phyloP scores from a whole-genome alignment of 1,140 invertebrate genomes.

The Calephelis virginiensis region DNA sequence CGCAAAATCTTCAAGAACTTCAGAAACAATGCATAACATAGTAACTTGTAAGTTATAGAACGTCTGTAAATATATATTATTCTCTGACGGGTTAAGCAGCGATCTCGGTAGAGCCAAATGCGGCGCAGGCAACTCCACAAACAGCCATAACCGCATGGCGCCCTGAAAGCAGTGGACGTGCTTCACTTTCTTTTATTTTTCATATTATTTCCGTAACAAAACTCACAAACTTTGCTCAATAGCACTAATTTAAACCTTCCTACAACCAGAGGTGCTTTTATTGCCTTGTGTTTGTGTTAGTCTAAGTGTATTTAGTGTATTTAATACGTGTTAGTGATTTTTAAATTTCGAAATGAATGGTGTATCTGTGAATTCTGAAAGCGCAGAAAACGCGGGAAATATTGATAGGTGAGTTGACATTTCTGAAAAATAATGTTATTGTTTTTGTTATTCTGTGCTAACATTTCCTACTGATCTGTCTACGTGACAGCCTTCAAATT shows the following conservation, averaged over 20 bases:
- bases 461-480: too few species aligned
- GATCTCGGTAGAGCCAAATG: not conserved
- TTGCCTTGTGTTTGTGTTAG: conserved; percentile 13
- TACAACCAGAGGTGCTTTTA: conserved; percentile 5
- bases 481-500: too few species aligned
- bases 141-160: not conserved
- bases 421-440: not conserved
- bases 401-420: conserved; percentile 2
- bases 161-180: not conserved
- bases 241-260: conserved; percentile 1
- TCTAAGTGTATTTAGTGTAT: conserved; percentile 5
- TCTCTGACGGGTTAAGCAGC: not conserved
- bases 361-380: conserved; percentile 7
- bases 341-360: conserved; percentile 11
- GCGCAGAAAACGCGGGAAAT: conserved; percentile 10
- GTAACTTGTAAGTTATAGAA: not conserved
- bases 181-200: conserved; percentile 15
- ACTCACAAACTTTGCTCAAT: conserved; percentile 11
- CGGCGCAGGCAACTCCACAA: not conserved
- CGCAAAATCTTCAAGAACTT: too few species aligned
- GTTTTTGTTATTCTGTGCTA: too few species aligned
- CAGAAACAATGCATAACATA: too few species aligned
- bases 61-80: not conserved
- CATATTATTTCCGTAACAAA: conserved; percentile 17
- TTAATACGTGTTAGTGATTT: conserved; percentile 6